phyloP scores from a whole-genome alignment of 2,113 vertebrate species.

The Coryphaenoides rupestris region DNA sequence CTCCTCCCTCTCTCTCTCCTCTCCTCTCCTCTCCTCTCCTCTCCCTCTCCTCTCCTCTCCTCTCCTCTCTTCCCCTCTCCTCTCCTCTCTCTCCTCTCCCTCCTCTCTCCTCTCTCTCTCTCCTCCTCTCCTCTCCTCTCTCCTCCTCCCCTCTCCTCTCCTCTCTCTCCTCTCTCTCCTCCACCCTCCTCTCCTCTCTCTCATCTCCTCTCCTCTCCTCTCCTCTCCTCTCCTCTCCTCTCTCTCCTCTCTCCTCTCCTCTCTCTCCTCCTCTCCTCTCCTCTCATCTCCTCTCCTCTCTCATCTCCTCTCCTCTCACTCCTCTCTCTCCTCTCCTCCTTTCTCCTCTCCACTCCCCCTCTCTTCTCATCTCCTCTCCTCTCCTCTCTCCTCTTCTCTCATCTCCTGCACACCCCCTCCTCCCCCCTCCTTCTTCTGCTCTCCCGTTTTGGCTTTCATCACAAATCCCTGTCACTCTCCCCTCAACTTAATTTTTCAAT shows the following conservation, averaged over 20 bases:
- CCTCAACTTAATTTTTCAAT: no score
- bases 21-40: neutral
- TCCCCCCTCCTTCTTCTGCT: no score
- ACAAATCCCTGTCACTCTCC: constrained; percentile 6
- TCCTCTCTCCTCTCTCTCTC: neutral
- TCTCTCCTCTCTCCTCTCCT: neutral
- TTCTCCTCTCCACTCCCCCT: constrained; percentile 6
- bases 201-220: constrained; percentile 8
- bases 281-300: constrained; percentile 23
- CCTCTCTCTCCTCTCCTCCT: constrained; percentile 1
- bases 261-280: neutral
- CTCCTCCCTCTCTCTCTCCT: neutral
- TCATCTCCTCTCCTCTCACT: constrained; percentile 24
- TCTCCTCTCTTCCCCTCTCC: constrained; percentile 19
- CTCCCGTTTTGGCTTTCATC: no score
- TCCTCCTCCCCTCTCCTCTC: neutral
- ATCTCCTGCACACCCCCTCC: no score
- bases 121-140: neutral
- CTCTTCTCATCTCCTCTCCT: constrained; percentile 7
- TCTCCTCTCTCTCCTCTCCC: constrained; percentile 36
- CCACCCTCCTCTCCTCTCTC: constrained; percentile 1
- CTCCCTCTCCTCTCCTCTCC: neutral
- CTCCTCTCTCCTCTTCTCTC: neutral
- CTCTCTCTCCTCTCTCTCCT: neutral
- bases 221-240: neutral